A percentile compares a stretch with the other conserved stretches of the same genome.
These are phyloP conservation scores for Heteronetta atricapilla DNA, from an alignment of 2,113 vertebrate species.

Conservation along the genomic window DNA sequence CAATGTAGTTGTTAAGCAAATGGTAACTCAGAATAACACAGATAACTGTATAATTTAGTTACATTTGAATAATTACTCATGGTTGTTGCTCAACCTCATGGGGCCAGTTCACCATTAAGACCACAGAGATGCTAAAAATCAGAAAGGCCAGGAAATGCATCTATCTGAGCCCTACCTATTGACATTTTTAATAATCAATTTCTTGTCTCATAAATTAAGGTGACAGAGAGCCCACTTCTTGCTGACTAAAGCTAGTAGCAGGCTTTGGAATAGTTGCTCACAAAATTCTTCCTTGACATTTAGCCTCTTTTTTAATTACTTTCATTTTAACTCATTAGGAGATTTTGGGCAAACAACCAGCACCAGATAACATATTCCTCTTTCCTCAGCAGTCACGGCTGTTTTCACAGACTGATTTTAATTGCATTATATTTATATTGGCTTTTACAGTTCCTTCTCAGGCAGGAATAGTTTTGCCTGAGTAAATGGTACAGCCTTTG, in stretches of 20 bases:
- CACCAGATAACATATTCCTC: not conserved
- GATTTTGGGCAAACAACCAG: not conserved
- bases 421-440: constrained; percentile 10
- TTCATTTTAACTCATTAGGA: constrained; percentile 6
- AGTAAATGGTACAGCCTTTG: not conserved
- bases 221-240: not conserved
- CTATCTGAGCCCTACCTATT: not conserved
- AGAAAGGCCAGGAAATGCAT: not conserved
- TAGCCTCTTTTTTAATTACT: not conserved
- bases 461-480: not conserved
- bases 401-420: constrained; percentile 26
- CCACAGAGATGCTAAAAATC: not conserved
- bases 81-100: not conserved
- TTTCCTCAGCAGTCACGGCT: not conserved
- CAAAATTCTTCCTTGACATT: not conserved
- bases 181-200: not conserved
- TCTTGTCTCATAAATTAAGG: not conserved
- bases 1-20: not conserved
- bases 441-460: not conserved
- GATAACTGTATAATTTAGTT: not conserved
- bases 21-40: not conserved
- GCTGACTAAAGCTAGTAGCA: not conserved
- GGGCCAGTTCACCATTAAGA: not conserved
- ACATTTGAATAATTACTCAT: not conserved
- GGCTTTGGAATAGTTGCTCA: not conserved